A percentile compares a stretch with the other conserved stretches of the same genome.
phyloP scores from a whole-genome alignment of 2,113 vertebrate genomes.

The Perca fluviatilis region DNA sequence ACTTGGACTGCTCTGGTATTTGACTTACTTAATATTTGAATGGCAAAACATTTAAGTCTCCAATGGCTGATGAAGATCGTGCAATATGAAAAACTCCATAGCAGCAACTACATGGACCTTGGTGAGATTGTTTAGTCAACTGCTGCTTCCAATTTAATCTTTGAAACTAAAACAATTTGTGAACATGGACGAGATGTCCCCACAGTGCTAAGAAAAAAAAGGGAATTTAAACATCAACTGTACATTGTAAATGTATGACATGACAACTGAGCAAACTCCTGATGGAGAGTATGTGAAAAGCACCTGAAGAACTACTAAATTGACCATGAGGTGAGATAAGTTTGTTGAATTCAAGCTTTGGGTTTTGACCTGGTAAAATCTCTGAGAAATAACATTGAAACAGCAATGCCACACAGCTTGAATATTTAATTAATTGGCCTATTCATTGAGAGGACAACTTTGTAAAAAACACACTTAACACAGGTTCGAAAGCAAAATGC shows the following conservation, averaged over 20 bases:
- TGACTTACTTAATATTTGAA: conserved; percentile 1
- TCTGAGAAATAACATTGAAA: not conserved
- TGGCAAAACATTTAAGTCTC: not conserved
- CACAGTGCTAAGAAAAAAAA: not conserved
- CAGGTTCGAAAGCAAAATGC: conserved; percentile 5
- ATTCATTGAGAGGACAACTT: not conserved
- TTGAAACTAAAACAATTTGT: not conserved
- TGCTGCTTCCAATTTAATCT: not conserved
- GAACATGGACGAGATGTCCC: not conserved
- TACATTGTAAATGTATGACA: not conserved
- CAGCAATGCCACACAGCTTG: not conserved
- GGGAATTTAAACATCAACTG: not conserved
- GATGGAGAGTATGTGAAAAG: no score
- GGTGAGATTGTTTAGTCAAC: not conserved
- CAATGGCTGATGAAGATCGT: not conserved
- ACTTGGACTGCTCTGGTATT: not conserved
- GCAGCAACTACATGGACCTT: not conserved
- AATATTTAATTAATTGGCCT: not conserved
- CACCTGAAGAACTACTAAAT: not conserved
- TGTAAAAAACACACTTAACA: not conserved
- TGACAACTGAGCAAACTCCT: not conserved
- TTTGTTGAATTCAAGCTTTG: not conserved
- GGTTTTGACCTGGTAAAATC: not conserved
- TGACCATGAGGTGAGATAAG: not conserved
- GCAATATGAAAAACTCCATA: not conserved